phyloP scores from a whole-genome alignment of 2,888 invertebrate species.

The Eristalis pertinax region DNA sequence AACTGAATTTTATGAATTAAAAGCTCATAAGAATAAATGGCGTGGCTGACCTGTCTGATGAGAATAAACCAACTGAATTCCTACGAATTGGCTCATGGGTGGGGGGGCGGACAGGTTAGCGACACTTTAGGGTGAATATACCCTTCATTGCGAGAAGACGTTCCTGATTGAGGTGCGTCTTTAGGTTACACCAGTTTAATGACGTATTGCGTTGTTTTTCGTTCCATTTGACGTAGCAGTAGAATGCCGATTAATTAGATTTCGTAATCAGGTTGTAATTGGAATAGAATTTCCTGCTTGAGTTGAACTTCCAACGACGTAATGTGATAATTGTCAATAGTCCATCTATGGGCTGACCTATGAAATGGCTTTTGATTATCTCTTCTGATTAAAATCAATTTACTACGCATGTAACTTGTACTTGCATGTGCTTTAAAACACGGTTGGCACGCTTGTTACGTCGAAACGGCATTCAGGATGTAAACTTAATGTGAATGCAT shows the following conservation, averaged over 20 bases:
- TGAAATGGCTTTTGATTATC: no score
- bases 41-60: background rate
- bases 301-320: no score
- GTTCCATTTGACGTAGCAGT: no score
- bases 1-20: constrained; percentile 6
- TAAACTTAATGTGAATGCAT: no score
- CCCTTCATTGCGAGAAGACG: background rate
- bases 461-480: no score
- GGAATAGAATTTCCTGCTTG: no score
- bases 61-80: background rate
- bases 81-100: background rate
- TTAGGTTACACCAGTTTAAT: background rate
- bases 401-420: no score
- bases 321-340: no score
- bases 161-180: background rate
- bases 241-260: background rate
- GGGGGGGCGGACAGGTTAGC: constrained; percentile 1
- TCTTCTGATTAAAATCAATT: no score
- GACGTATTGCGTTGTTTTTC: background rate
- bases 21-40: background rate
- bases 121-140: constrained; percentile 21
- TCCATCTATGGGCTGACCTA: no score
- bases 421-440: no score
- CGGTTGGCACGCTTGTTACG: no score
- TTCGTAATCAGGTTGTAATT: background rate